A percentile compares a stretch with the other conserved stretches of the same genome.
Evolutionary conservation across 1,140 invertebrate species (phyloP).

Genomic region (Aphaenogaster rudis): DNA sequence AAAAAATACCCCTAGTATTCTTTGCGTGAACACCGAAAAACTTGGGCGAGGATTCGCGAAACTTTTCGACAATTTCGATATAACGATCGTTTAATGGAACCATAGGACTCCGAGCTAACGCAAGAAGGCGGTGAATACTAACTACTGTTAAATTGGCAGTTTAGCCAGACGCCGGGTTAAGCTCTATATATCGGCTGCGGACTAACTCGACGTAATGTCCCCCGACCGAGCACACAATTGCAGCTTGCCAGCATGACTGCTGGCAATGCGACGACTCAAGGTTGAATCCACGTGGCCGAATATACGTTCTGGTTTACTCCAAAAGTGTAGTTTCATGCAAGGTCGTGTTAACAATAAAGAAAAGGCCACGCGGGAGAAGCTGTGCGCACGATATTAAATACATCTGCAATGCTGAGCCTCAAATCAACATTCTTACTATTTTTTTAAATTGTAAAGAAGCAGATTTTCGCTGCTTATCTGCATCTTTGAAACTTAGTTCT

Average conservation of each 20-base stretch:
- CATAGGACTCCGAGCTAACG: slow-evolving; percentile 23
- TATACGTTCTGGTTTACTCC: slow-evolving; percentile 28
- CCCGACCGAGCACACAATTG: slow-evolving; percentile 54
- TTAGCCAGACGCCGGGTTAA: slow-evolving; percentile 45
- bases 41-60: slow-evolving; percentile 24
- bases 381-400: background rate
- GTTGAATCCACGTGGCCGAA: slow-evolving; percentile 38
- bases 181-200: slow-evolving; percentile 44
- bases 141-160: slow-evolving; percentile 62
- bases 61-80: slow-evolving; percentile 55
- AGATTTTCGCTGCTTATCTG: background rate
- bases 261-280: slow-evolving; percentile 49
- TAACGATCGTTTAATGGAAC: slow-evolving; percentile 57
- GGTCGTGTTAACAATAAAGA: slow-evolving; percentile 2
- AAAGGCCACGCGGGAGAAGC: background rate
- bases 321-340: slow-evolving; percentile 20
- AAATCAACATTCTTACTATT: background rate
- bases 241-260: slow-evolving; percentile 47
- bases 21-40: slow-evolving; percentile 35
- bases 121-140: slow-evolving; percentile 51
- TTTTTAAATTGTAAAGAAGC: background rate
- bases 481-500: background rate
- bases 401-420: background rate
- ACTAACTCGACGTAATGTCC: slow-evolving; percentile 61
- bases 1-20: background rate